Evolutionary conservation across 2,888 invertebrate species (phyloP), one percentile per base, ranked within the genome.

Genomic region (Panopea generosa): DNA sequence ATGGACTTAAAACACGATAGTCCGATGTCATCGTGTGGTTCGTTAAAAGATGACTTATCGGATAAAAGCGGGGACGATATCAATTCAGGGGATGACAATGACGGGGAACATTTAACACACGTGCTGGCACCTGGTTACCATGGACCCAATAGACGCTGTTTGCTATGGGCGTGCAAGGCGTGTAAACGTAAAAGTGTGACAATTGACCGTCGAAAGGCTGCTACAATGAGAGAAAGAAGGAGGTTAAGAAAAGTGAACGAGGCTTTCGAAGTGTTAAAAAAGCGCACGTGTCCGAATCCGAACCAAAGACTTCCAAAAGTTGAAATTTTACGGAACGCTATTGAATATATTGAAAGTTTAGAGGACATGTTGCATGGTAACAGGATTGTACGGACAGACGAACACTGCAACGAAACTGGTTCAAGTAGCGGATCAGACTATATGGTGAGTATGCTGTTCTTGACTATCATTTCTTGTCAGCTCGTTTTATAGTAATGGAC

Each of bases 201-300:
- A 0, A 96, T 99, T 9, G 99, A 99, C 93, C 94, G 99, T 65
- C 95, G 99, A 90, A 98, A 98, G 94, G 99, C 99, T 6, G 99
- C 99, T 0, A 99, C 99, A 1, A 94, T 99, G 93, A 94, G 99
- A 2, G 99, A 99, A 93, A 94, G 99, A 81, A 94, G 99, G 85
- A 94, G 99, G 77, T 94, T 99, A 63, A 94, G 98, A 91, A 99
- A 99, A 96, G 98, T 98, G 72, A 99, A 99, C 93, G 99, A 99
- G 93, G 99, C 99, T 0, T 99, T 99, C 92, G 99, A 99, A 93
- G 95, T 97, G 77, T 93, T 99, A 45, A 97, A 99, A 90, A 95
- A 97, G 88, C 94, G 99, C 66, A 98, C 99, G 0, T 96, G 98
- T 88, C 96, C 97, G 69, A 98, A 97, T 93, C 99, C 99, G 0